A percentile compares a stretch with the other conserved stretches of the same genome.
These are phyloP conservation scores for Cervus canadensis DNA, from an alignment of 2,113 vertebrate genomes.

Conservation along the genomic window DNA sequence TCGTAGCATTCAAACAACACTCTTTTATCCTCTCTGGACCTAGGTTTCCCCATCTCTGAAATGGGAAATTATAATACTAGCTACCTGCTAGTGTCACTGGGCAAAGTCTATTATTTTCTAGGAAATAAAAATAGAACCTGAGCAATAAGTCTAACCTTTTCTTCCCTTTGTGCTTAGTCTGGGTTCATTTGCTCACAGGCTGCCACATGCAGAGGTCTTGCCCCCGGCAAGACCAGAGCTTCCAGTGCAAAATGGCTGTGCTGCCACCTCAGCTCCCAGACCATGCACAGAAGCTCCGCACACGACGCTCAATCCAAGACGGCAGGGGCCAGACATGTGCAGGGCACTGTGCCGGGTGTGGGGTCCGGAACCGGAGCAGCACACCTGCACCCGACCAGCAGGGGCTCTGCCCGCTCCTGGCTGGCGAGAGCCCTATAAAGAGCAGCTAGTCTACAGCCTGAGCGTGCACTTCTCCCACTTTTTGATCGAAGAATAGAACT, in stretches of 20 bases:
- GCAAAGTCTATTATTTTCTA: background rate
- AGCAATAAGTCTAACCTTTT: background rate
- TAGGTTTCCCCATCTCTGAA: background rate
- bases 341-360: no score
- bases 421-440: background rate
- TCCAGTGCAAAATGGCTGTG: background rate
- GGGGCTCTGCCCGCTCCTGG: background rate
- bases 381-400: background rate
- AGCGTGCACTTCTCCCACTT: background rate
- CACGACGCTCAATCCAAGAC: background rate
- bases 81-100: background rate
- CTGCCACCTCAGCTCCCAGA: background rate
- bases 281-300: rapidly evolving
- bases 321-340: no score
- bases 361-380: background rate
- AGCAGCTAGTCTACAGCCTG: background rate
- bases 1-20: background rate
- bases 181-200: background rate
- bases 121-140: background rate
- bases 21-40: background rate
- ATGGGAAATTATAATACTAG: background rate
- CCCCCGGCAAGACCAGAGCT: background rate
- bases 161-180: background rate
- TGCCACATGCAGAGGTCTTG: background rate
- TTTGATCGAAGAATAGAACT: background rate